phyloP scores from a whole-genome alignment of 2,888 invertebrate genomes.

The Hypsopygia costalis region DNA sequence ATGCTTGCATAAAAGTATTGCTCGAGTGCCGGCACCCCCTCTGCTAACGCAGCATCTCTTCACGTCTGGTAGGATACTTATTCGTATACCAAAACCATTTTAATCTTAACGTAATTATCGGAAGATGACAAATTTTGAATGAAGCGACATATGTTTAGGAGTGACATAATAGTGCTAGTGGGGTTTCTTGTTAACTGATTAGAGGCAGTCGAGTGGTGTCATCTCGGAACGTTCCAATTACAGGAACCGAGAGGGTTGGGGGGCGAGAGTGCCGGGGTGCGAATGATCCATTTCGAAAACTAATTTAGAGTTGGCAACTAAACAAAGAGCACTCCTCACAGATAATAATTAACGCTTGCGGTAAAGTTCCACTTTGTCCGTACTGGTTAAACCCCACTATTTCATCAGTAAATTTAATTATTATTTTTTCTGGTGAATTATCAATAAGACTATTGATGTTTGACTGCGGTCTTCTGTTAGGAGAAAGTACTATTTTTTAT shows the following conservation, averaged over 20 bases:
- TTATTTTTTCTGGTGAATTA: conserved; percentile 14
- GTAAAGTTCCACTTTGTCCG: conserved; percentile 77
- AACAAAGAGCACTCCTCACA: conserved; percentile 80
- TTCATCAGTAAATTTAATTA: conserved; percentile 65
- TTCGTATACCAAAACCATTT: too few relatives aligned
- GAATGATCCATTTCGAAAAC: conserved; percentile 81
- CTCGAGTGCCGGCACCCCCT: too few relatives aligned
- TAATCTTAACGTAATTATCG: not conserved
- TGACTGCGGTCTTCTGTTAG: too few relatives aligned
- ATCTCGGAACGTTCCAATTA: conserved; percentile 80
- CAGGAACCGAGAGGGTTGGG: conserved; percentile 42
- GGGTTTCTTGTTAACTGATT: conserved; percentile 77
- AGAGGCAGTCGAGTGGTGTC: conserved; percentile 75
- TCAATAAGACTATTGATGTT: too few relatives aligned
- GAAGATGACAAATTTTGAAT: conserved; percentile 16
- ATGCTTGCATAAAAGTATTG: too few relatives aligned
- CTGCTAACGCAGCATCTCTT: too few relatives aligned
- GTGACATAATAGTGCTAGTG: conserved; percentile 60
- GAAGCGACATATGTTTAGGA: conserved; percentile 43
- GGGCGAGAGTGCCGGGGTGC: conserved; percentile 59
- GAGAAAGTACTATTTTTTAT: too few relatives aligned
- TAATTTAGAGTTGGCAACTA: conserved; percentile 81
- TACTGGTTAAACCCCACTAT: conserved; percentile 65
- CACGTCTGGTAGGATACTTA: too few relatives aligned
- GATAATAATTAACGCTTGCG: conserved; percentile 81